A percentile compares a stretch with the other conserved stretches of the same genome.
Conservation (phyloP, 2,113 vertebrate species). For the Plestiodon gilberti region DNA sequence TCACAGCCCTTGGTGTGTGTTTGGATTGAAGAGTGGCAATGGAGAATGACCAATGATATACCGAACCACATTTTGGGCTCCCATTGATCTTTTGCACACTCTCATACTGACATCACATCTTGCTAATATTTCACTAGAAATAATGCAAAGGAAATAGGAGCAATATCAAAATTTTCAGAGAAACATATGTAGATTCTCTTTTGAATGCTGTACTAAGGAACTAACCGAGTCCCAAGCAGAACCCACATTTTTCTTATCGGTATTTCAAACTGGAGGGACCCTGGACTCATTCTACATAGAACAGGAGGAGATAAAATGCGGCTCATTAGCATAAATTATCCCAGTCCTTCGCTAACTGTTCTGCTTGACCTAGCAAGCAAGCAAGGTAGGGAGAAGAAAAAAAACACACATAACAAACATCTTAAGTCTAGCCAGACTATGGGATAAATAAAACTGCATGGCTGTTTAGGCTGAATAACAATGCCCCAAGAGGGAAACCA, state of each 20-base stretch:
- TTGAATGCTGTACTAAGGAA: neutral
- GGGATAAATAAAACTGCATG: conserved; percentile 35
- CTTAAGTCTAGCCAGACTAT: neutral
- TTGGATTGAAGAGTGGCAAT: neutral
- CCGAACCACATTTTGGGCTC: neutral
- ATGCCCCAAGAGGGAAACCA: conserved; percentile 11
- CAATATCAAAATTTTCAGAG: neutral
- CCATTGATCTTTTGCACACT: neutral
- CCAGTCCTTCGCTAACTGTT: neutral
- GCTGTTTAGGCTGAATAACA: neutral
- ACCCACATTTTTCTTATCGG: neutral
- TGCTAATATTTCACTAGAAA: neutral
- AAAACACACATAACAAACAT: conserved; percentile 28
- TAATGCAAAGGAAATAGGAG: neutral
- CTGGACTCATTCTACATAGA: neutral
- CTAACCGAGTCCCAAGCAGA: neutral
- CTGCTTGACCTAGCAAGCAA: neutral
- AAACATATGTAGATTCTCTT: neutral
- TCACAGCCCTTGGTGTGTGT: neutral
- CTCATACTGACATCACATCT: neutral
- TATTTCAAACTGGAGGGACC: accelerated
- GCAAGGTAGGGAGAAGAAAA: neutral
- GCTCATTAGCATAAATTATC: neutral
- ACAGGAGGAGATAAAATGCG: neutral
- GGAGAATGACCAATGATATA: neutral